Base-by-base conservation (phyloP, 2,888 invertebrate species). In the Therioaphis trifolii region DNA sequence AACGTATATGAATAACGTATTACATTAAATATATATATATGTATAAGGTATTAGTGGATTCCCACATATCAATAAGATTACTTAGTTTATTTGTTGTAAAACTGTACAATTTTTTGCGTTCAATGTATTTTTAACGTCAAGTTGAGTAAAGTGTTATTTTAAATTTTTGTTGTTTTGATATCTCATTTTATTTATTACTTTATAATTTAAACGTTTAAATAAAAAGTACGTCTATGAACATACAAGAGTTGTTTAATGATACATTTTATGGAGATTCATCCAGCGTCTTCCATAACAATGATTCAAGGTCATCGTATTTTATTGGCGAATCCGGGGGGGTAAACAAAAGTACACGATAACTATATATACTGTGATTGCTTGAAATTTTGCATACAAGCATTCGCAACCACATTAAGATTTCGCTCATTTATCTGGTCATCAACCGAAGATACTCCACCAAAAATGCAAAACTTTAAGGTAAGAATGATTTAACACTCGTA, bases 381-480 rank as follows among this genome's bases (percentile, higher is more conserved):
- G 35, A 52, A 40, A 3, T 68, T 40, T 68, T 15, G 27, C 46
- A 63, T 14, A 43, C 52, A 1, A n/a, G n/a, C 68, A 40, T 68
- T 40, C 12, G 24, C 52, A 78, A 7, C 11, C n/a, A 21, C 77
- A 66, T 75, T 75, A 4, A 40, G 40, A 18, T 4, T 27, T 49
- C 21, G n/a, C 24, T 4, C 29, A 21, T 77, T 46, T 9, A 58
- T 12, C 55, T 35, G 21, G 40, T 43, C 43, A 24, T 43, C 61
- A 35, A 21, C 12, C 15, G 24, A 24, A 58, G 24, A 78, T n/a
- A 40, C 11, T 66, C 29, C 0, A 29, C 63, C 21, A 4, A 78
- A 21, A 55, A 78, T 78, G 78, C 24, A 52, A 21, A 24, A 18
- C 11, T 12, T 40, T 40, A 78, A 68, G 78, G 78, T 78, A 55